A percentile compares a stretch with the other conserved stretches of the same genome.
Conservation (phyloP, 2,797 vertebrate genomes). For the Galaxias olidus region DNA sequence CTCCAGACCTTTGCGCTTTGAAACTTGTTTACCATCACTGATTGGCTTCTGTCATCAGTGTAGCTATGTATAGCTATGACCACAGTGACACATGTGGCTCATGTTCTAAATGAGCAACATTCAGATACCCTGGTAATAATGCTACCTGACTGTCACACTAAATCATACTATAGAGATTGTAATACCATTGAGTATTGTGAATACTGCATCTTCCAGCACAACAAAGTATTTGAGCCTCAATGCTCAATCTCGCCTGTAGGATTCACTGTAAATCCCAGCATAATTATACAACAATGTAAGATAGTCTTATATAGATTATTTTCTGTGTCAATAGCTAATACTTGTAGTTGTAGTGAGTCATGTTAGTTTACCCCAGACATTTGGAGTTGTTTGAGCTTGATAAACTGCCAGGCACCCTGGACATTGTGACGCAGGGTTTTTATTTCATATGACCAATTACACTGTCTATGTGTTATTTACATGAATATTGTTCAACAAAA, state of each 20-base stretch:
- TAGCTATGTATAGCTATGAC: conserved; percentile 13
- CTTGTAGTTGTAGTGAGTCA: background rate
- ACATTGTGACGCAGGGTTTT: conserved; percentile 18
- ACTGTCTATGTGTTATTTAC: conserved; percentile 33
- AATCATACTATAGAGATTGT: background rate
- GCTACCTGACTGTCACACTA: background rate
- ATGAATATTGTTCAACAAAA: conserved; percentile 18
- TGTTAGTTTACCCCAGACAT: conserved; percentile 2
- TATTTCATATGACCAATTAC: conserved; percentile 24
- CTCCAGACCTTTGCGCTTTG: background rate
- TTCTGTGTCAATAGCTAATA: background rate
- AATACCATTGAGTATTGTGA: background rate
- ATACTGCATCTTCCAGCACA: background rate
- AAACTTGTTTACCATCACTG: background rate
- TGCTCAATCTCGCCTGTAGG: background rate
- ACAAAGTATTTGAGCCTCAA: background rate
- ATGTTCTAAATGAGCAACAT: conserved; percentile 1
- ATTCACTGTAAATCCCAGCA: background rate
- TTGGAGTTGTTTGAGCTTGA: background rate
- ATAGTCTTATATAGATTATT: background rate
- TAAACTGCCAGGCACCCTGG: conserved; percentile 2
- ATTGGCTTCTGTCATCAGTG: conserved; percentile 13
- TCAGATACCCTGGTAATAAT: background rate
- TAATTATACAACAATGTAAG: background rate
- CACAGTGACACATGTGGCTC: background rate